Conservation (phyloP, 2,113 vertebrate species). For the Phalacrocorax brasilianus region DNA sequence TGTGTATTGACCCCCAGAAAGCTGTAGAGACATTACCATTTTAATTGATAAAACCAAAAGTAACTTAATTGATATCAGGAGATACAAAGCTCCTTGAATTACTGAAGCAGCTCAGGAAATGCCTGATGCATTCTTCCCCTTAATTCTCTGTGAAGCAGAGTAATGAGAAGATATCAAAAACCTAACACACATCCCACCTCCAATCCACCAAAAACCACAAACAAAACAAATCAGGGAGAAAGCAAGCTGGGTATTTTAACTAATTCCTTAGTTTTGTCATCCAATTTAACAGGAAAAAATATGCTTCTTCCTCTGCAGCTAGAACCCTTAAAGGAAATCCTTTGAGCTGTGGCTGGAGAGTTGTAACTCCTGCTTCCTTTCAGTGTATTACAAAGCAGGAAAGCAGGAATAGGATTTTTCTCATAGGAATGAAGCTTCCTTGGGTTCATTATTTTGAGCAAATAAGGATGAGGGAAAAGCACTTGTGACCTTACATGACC, state of each 20-base stretch:
- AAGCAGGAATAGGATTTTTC: neutral
- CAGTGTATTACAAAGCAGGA: neutral
- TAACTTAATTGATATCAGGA: neutral
- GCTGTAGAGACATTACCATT: neutral
- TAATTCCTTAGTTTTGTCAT: neutral
- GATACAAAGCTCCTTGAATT: neutral
- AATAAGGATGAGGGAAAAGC: neutral
- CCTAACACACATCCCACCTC: accelerated
- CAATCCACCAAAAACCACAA: neutral
- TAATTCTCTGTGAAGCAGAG: neutral
- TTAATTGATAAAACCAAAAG: neutral
- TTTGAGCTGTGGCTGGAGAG: neutral
- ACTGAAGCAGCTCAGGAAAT: neutral
- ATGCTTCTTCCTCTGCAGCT: neutral
- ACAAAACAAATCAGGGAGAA: neutral
- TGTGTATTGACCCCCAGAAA: neutral
- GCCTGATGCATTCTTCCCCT: neutral
- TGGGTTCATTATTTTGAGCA: neutral
- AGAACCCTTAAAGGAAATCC: neutral
- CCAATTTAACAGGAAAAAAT: neutral
- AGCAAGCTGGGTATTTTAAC: neutral
- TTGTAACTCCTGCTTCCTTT: neutral
- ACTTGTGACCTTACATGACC: neutral
- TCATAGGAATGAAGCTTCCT: neutral
- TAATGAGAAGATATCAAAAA: neutral